Conservation (phyloP, 2,113 vertebrate species). For the Pristiophorus japonicus region DNA sequence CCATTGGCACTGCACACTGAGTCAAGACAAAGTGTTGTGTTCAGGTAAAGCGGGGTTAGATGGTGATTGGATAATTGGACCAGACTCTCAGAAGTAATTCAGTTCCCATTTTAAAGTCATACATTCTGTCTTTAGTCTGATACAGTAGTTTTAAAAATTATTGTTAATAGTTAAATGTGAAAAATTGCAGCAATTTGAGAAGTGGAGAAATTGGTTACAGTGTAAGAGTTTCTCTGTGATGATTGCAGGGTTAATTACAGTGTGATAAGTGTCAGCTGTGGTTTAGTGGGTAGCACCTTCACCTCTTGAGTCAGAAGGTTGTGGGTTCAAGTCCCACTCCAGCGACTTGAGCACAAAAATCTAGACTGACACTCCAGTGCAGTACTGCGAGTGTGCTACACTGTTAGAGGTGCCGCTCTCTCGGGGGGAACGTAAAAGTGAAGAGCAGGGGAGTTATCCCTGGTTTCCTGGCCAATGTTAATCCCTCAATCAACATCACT, state of each 20-base stretch:
- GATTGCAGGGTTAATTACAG: neutral
- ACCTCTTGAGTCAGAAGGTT: no score
- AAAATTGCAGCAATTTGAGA: neutral
- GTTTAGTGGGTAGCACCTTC: no score
- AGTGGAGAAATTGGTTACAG: neutral
- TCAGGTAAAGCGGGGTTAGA: neutral
- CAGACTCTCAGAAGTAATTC: neutral
- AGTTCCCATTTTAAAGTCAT: neutral
- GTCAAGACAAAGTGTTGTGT: neutral
- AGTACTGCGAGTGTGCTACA: no score
- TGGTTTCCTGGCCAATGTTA: no score
- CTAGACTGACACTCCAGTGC: no score
- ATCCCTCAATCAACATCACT: no score
- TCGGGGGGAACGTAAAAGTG: no score
- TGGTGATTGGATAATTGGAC: neutral
- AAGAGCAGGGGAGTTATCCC: no score
- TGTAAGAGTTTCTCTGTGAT: neutral
- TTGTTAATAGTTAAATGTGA: neutral
- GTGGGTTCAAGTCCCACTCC: no score
- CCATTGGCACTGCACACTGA: neutral
- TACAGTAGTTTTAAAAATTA: neutral
- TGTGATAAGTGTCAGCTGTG: no score
- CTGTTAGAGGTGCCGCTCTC: no score
- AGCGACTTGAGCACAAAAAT: no score
- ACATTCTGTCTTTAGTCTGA: neutral